These are phyloP conservation scores for Phacellophora camtschatica DNA, from an alignment of 30 jellyfish, hydroid and myxozoan species.

Conservation along the genomic window DNA sequence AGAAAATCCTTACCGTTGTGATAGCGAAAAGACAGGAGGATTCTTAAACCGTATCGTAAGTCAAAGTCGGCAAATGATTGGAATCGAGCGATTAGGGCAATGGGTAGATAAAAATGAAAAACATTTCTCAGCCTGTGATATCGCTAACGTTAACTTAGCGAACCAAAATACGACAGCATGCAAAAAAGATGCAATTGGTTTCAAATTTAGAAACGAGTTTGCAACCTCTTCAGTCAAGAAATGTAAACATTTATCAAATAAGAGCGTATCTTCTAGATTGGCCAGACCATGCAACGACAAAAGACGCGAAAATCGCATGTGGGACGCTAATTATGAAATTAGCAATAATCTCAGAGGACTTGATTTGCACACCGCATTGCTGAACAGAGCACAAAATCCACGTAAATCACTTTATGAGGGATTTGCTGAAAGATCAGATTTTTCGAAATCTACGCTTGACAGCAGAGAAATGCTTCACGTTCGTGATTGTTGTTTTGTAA, in stretches of 20 bases:
- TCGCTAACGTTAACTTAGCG: not conserved
- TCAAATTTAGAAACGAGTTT: not conserved
- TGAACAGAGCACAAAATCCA: not conserved
- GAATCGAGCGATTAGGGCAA: not conserved
- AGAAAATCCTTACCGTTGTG: too few relatives aligned
- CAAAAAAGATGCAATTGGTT: not conserved
- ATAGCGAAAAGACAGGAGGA: too few relatives aligned
- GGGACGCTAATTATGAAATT: conserved; percentile 17
- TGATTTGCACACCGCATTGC: conserved; percentile 1
- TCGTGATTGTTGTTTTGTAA: conserved; percentile 45
- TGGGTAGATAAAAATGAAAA: not conserved
- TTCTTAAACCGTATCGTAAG: not conserved
- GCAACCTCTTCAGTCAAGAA: not conserved
- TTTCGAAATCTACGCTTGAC: conserved; percentile 5
- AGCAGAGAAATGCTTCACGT: conserved; percentile 5
- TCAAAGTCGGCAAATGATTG: conserved; percentile 1
- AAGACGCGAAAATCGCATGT: not conserved
- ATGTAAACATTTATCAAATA: conserved; percentile 3
- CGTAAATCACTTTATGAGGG: not conserved
- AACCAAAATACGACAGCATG: not conserved
- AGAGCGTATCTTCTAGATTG: not conserved
- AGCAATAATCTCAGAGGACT: conserved; percentile 19
- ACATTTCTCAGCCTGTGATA: not conserved
- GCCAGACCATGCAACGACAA: conserved; percentile 2
- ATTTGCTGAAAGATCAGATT: not conserved